Conservation (phyloP, 1,140 invertebrate genomes). For the Calephelis virginiensis region DNA sequence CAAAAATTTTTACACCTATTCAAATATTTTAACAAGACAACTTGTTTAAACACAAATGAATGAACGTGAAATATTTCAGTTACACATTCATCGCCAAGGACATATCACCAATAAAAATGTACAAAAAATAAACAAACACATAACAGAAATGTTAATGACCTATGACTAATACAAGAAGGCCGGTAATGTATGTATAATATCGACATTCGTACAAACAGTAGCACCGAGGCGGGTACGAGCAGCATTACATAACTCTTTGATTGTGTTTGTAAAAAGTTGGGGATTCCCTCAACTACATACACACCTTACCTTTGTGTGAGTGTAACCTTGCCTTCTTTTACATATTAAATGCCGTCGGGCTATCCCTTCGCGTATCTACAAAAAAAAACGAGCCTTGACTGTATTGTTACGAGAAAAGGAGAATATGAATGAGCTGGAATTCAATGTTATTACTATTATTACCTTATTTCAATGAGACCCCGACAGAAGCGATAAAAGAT, state of each 20-base stretch:
- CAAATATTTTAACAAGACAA: background rate
- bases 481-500: slow-evolving; percentile 67
- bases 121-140: slow-evolving; percentile 63
- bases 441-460: slow-evolving; percentile 74
- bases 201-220: slow-evolving; percentile 71
- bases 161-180: slow-evolving; percentile 71
- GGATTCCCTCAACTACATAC: slow-evolving; percentile 74
- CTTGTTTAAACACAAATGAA: slow-evolving; percentile 7
- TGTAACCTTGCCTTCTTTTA: slow-evolving; percentile 77
- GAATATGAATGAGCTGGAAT: slow-evolving; percentile 73
- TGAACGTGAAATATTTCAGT: slow-evolving; percentile 36
- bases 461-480: slow-evolving; percentile 63
- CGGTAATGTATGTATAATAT: slow-evolving; percentile 75
- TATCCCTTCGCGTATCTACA: slow-evolving; percentile 76
- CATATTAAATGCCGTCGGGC: slow-evolving; percentile 76
- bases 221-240: slow-evolving; percentile 69
- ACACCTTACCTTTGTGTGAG: slow-evolving; percentile 67
- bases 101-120: slow-evolving; percentile 54
- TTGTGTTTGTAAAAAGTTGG: slow-evolving; percentile 78
- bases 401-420: slow-evolving; percentile 69
- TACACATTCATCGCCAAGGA: slow-evolving; percentile 41
- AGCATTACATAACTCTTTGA: slow-evolving; percentile 77
- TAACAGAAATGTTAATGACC: slow-evolving; percentile 74
- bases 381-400: slow-evolving; percentile 67
- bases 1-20: background rate